Conservation (phyloP, 2,888 invertebrate genomes). For the Xanthorhoe spadicearia region DNA sequence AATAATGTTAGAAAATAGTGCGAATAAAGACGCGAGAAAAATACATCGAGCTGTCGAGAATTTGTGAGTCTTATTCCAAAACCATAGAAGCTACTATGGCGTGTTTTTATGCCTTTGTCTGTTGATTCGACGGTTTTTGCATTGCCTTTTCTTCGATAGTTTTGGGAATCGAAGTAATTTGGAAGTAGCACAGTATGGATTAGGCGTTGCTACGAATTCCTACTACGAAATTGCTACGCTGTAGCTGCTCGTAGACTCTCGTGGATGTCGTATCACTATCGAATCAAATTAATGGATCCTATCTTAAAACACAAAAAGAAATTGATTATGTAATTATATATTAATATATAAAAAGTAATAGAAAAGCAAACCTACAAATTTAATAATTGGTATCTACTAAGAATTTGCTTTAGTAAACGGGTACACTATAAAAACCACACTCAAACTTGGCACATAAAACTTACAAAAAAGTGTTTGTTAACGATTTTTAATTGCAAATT, state of each 20-base stretch:
- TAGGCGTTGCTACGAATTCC: slow-evolving; percentile 35
- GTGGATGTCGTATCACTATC: slow-evolving; percentile 6
- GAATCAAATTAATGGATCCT: not conserved
- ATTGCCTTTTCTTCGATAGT: slow-evolving; percentile 42
- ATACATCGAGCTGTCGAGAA: slow-evolving; percentile 32
- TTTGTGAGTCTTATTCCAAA: slow-evolving; percentile 32
- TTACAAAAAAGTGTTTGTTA: slow-evolving; percentile 54
- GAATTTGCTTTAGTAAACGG: not conserved
- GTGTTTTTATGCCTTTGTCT: slow-evolving; percentile 30
- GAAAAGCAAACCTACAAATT: no score
- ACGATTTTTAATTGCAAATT: slow-evolving; percentile 64
- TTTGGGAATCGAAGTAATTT: slow-evolving; percentile 43
- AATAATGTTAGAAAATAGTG: slow-evolving; percentile 43
- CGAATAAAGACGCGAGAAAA: slow-evolving; percentile 41
- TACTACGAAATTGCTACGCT: slow-evolving; percentile 37
- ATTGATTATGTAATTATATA: no score
- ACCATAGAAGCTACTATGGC: slow-evolving; percentile 21
- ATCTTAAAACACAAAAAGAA: no score
- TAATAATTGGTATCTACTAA: no score
- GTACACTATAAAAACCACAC: slow-evolving; percentile 15
- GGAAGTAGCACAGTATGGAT: slow-evolving; percentile 44
- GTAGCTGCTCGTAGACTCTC: slow-evolving; percentile 31
- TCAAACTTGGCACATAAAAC: slow-evolving; percentile 25
- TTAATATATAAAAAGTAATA: no score
- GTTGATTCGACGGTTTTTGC: slow-evolving; percentile 41